Percentiles rank a stretch among this genome's conserved stretches.
These are phyloP conservation scores for Brachionus asplanchnoidis DNA, from an alignment of 1,140 invertebrate species.

Conservation along the genomic window DNA sequence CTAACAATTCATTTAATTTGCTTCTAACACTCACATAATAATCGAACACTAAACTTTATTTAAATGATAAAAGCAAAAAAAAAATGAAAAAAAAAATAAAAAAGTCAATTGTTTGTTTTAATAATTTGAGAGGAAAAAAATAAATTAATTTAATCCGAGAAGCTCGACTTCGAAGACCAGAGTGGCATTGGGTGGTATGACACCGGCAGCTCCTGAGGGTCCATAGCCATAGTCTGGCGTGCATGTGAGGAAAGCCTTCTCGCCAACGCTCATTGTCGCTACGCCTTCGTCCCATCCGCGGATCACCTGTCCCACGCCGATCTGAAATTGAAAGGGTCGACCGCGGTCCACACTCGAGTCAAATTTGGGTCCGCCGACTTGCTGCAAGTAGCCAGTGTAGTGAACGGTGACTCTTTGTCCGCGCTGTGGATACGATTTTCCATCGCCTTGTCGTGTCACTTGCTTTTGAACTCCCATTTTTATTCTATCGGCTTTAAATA, in stretches of 20 bases:
- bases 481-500: background rate
- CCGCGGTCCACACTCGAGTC: slow-evolving; percentile 70
- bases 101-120: background rate
- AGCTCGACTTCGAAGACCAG: slow-evolving; percentile 78
- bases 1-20: too few species aligned
- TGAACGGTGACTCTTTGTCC: slow-evolving; percentile 37
- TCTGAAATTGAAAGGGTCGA: slow-evolving; percentile 71
- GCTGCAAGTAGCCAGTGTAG: slow-evolving; percentile 24
- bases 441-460: slow-evolving; percentile 25
- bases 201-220: slow-evolving; percentile 32
- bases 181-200: slow-evolving; percentile 60
- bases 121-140: too few species aligned
- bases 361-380: slow-evolving; percentile 74
- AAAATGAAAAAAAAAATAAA: too few species aligned
- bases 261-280: slow-evolving; percentile 73
- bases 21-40: too few species aligned
- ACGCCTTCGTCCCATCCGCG: slow-evolving; percentile 74
- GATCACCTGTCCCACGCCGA: slow-evolving; percentile 71
- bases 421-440: background rate
- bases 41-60: too few species aligned
- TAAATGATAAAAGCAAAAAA: too few species aligned
- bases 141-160: slow-evolving; percentile 65
- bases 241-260: slow-evolving; percentile 75
- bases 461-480: slow-evolving; percentile 36
- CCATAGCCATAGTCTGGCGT: slow-evolving; percentile 70